Conservation (phyloP, 2,113 vertebrate species). For the Lasiurus borealis region DNA sequence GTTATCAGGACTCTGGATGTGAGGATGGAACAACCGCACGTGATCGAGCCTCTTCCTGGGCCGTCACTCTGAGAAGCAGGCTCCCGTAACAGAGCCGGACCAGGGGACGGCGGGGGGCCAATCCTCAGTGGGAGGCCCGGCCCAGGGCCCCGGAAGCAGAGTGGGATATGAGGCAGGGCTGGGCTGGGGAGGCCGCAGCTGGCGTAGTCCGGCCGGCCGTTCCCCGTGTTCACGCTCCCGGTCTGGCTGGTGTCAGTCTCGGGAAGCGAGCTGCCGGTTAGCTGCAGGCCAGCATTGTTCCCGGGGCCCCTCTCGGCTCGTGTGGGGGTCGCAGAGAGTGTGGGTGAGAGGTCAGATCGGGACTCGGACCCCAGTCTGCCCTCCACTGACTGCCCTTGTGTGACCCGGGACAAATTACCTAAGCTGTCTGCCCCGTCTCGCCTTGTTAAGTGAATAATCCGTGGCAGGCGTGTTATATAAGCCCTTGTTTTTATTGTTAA, state of each 20-base stretch:
- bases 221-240: neutral
- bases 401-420: neutral
- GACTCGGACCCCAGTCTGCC: neutral
- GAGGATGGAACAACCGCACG: neutral
- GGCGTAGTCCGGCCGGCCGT: neutral
- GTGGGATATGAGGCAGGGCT: neutral
- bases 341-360: neutral
- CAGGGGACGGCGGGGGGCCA: neutral
- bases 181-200: neutral
- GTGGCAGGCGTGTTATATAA: rapidly evolving
- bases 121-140: neutral
- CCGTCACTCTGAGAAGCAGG: neutral
- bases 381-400: neutral
- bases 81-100: neutral
- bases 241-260: neutral
- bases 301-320: neutral
- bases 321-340: no score
- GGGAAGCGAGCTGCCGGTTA: neutral
- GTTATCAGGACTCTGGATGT: neutral
- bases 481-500: neutral
- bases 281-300: neutral
- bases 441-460: neutral
- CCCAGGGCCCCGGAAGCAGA: neutral
- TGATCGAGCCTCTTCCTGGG: neutral
- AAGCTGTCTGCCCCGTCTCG: neutral